Percentiles rank a stretch among this genome's conserved stretches.
phyloP scores from a whole-genome alignment of 2,113 vertebrate species.

The Perccottus glenii region DNA sequence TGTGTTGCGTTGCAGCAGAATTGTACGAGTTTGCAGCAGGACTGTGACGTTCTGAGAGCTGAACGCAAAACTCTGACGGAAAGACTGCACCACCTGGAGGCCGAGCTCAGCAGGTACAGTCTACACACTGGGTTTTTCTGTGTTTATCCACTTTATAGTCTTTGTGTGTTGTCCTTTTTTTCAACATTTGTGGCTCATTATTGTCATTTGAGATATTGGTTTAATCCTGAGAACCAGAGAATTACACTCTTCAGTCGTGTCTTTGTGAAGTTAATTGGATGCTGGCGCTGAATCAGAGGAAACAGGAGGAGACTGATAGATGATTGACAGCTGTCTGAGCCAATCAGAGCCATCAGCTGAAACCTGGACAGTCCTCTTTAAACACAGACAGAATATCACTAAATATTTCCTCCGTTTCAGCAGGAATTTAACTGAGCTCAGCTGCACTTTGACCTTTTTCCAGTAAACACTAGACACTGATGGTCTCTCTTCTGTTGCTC shows the following conservation, averaged over 20 bases:
- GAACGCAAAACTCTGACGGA: constrained; percentile 84
- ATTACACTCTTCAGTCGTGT: too few species aligned
- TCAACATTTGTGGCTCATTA: too few species aligned
- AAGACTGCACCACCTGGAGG: constrained; percentile 86
- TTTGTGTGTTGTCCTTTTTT: too few species aligned
- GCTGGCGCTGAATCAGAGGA: constrained; percentile 36
- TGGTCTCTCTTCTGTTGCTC: too few species aligned
- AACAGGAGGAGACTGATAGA: constrained; percentile 3
- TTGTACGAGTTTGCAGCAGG: constrained; percentile 85
- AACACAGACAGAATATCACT: constrained; percentile 4
- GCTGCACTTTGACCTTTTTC: constrained; percentile 7
- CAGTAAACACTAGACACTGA: constrained; percentile 1
- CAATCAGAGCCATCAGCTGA: constrained; percentile 14
- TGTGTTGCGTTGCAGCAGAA: constrained; percentile 86
- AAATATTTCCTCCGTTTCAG: constrained; percentile 18
- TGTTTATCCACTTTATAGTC: too few species aligned
- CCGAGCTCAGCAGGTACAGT: constrained; percentile 88
- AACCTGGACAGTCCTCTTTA: constrained; percentile 1
- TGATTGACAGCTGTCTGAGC: constrained; percentile 34
- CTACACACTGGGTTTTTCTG: not conserved
- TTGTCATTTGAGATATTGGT: too few species aligned
- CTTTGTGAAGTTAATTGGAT: not conserved
- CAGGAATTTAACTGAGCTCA: constrained; percentile 31
- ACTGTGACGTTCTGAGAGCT: constrained; percentile 85
- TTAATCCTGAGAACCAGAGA: too few species aligned